Percentiles rank a stretch among this genome's conserved stretches.
Conservation (phyloP, 2,888 invertebrate genomes). For the Dasypolia templi region DNA sequence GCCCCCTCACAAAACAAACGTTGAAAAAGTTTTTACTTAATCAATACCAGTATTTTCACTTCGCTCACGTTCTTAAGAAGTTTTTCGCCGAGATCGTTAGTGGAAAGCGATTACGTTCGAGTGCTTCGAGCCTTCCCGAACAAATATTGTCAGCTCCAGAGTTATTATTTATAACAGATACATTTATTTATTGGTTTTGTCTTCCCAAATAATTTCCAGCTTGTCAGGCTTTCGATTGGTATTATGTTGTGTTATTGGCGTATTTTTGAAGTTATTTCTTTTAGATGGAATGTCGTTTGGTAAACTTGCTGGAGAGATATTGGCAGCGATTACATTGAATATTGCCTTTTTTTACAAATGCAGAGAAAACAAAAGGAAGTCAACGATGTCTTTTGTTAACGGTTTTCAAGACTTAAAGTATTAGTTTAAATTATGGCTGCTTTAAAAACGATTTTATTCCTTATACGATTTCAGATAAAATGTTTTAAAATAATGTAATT, state of each 20-base stretch:
- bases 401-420: not conserved
- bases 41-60: conserved; percentile 49
- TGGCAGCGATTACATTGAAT: conserved; percentile 6
- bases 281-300: not conserved
- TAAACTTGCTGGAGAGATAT: not conserved
- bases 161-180: conserved; percentile 33
- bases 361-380: not conserved
- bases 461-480: too few species aligned
- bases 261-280: conserved; percentile 7
- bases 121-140: conserved; percentile 35
- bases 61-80: conserved; percentile 26
- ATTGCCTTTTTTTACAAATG: not conserved
- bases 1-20: conserved; percentile 28
- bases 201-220: conserved; percentile 49
- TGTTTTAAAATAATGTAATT: too few species aligned
- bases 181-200: conserved; percentile 57
- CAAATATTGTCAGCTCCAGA: conserved; percentile 37
- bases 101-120: conserved; percentile 8
- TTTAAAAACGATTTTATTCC: too few species aligned
- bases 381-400: not conserved
- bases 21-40: conserved; percentile 41
- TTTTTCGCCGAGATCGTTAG: conserved; percentile 38
- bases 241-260: conserved; percentile 17
- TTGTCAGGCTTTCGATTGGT: conserved; percentile 26
- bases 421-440: too few species aligned